These are phyloP conservation scores for Phainopepla nitens DNA, from an alignment of 2,113 vertebrate species.

Conservation along the genomic window DNA sequence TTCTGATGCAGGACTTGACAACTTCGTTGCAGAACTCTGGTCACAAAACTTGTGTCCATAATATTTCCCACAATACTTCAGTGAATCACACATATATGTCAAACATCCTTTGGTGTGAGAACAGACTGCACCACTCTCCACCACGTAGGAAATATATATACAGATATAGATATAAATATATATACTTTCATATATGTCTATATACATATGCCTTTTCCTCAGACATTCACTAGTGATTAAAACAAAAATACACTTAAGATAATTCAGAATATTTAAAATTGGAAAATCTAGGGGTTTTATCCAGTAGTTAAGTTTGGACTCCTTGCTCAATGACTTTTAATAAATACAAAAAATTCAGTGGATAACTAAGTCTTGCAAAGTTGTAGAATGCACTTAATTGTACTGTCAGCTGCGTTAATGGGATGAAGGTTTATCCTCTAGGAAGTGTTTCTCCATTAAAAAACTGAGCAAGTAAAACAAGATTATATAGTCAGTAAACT, in stretches of 20 bases:
- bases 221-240: background rate
- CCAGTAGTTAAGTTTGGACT: background rate
- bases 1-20: background rate
- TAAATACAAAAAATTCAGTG: background rate
- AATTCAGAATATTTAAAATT: background rate
- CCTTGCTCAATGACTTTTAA: background rate
- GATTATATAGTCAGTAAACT: slow-evolving; percentile 1
- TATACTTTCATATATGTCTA: background rate
- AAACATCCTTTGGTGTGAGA: background rate
- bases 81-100: background rate
- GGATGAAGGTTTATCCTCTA: background rate
- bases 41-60: background rate
- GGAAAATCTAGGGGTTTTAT: background rate
- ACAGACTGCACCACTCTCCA: background rate
- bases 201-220: background rate
- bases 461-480: slow-evolving; percentile 5
- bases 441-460: background rate
- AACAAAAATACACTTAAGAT: background rate
- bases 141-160: accelerated
- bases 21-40: background rate
- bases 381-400: background rate
- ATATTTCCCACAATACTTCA: background rate
- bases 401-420: slow-evolving; percentile 2
- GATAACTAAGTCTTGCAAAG: background rate
- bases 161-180: too few relatives aligned